These are phyloP conservation scores for Trichonephila clavata DNA, from an alignment of 1,140 invertebrate species.

Conservation along the genomic window DNA sequence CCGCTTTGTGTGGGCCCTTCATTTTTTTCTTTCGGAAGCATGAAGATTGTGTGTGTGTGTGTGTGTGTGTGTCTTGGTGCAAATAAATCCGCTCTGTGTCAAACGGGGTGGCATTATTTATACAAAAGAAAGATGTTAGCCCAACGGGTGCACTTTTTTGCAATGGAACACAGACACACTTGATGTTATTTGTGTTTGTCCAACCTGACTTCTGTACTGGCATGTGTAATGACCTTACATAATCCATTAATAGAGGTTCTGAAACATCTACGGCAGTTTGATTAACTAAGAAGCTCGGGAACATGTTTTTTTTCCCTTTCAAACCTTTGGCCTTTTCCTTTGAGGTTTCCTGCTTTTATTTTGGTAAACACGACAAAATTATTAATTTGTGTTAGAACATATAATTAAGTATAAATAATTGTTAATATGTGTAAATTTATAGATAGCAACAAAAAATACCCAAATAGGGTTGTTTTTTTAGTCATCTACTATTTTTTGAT, in stretches of 20 bases:
- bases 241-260: slow-evolving; percentile 13
- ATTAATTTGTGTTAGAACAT: too few species aligned
- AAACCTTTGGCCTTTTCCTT: too few species aligned
- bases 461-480: too few species aligned
- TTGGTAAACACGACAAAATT: too few species aligned
- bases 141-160: slow-evolving; percentile 30
- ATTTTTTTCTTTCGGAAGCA: slow-evolving; percentile 8
- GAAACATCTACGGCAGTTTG: not conserved
- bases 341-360: too few species aligned
- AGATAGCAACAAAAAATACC: too few species aligned
- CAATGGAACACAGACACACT: slow-evolving; percentile 41
- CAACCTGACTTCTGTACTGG: slow-evolving; percentile 11
- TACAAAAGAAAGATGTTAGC: slow-evolving; percentile 61
- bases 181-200: slow-evolving; percentile 47
- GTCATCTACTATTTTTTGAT: too few species aligned
- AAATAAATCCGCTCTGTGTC: slow-evolving; percentile 70
- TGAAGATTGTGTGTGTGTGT: not conserved
- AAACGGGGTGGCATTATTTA: slow-evolving; percentile 76
- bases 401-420: too few species aligned
- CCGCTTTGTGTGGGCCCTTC: not conserved
- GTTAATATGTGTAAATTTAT: too few species aligned
- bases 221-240: slow-evolving; percentile 11
- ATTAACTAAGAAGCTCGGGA: not conserved
- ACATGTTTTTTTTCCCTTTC: not conserved
- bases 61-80: slow-evolving; percentile 36